These are phyloP conservation scores for Myotis findleyi DNA, from an alignment of 2,797 vertebrate species.

Conservation along the genomic window DNA sequence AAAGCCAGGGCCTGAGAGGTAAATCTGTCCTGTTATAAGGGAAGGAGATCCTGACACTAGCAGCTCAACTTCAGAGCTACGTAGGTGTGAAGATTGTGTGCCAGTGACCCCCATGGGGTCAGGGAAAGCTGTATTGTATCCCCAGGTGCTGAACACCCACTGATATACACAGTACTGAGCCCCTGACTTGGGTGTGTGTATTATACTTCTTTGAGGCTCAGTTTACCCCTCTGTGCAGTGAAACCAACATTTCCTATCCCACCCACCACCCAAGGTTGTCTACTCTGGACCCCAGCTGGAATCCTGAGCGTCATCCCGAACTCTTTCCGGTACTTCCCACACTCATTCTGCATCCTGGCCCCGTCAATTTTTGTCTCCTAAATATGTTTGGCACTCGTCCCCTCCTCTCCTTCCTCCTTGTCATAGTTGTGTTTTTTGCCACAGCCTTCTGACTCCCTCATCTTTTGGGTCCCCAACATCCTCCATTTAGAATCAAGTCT, in stretches of 20 bases:
- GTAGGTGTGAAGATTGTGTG: background rate
- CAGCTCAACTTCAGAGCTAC: background rate
- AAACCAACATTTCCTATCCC: background rate
- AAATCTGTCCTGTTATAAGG: background rate
- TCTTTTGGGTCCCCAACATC: background rate
- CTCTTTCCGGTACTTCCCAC: background rate
- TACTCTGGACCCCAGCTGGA: background rate
- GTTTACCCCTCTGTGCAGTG: background rate
- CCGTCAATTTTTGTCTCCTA: background rate
- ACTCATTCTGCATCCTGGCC: background rate
- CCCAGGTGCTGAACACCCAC: background rate
- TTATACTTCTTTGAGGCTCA: background rate
- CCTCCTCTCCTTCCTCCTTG: background rate
- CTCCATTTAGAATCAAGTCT: conserved; percentile 1
- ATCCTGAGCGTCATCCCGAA: background rate
- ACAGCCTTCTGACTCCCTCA: background rate
- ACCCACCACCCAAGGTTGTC: background rate
- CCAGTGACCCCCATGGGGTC: background rate
- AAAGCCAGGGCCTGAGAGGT: background rate
- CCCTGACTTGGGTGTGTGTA: background rate
- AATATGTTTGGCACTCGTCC: background rate
- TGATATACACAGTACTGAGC: background rate
- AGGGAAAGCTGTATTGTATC: background rate
- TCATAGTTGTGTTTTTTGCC: background rate
- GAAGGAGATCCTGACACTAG: background rate